These are phyloP conservation scores for Chromobotia macracanthus DNA, from an alignment of 2,797 vertebrate genomes.

Conservation along the genomic window DNA sequence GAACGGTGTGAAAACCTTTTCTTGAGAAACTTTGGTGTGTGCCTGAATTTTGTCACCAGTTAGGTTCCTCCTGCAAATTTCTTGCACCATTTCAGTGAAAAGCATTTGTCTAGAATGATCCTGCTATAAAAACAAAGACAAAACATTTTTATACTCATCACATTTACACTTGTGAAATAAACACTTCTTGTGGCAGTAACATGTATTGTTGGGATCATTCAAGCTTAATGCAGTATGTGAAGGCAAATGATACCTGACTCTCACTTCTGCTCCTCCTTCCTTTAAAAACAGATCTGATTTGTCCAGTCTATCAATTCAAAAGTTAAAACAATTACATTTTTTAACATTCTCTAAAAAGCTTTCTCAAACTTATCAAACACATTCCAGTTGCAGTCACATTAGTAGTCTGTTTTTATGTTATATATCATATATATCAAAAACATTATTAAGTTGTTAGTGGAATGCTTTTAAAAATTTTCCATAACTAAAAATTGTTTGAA, in stretches of 20 bases:
- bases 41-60: constrained; percentile 31
- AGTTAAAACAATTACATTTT: no score
- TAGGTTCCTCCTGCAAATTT: constrained; percentile 69
- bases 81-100: constrained; percentile 75
- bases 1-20: constrained; percentile 60
- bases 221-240: neutral
- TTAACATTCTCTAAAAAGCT: no score
- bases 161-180: constrained; percentile 20
- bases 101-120: constrained; percentile 52
- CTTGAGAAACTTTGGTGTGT: neutral
- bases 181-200: neutral
- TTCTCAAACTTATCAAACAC: no score
- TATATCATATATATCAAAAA: no score
- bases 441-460: no score
- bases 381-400: neutral
- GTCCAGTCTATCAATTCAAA: constrained; percentile 62
- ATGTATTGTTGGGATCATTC: constrained; percentile 54
- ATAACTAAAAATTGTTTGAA: no score
- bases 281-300: constrained; percentile 28
- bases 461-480: no score
- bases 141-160: no score
- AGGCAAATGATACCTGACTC: constrained; percentile 55
- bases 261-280: constrained; percentile 22
- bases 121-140: constrained; percentile 54
- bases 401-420: no score